Conservation (phyloP, 2,113 vertebrate species). For the Rattus rattus region DNA sequence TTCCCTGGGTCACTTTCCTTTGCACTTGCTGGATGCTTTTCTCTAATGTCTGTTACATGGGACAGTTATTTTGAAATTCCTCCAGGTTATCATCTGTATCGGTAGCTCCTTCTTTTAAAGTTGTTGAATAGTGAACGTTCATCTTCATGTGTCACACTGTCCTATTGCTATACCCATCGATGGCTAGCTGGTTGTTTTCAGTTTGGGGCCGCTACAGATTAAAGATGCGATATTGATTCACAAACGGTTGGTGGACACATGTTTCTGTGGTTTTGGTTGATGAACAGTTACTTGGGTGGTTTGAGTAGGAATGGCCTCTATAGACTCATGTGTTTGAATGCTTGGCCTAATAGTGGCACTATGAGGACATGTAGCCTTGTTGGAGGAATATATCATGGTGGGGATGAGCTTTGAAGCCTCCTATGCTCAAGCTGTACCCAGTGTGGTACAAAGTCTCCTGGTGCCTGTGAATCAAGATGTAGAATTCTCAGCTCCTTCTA, state of each 20-base stretch:
- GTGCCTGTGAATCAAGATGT: background rate
- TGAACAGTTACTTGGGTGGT: too few relatives aligned
- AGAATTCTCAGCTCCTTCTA: background rate
- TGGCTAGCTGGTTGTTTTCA: background rate
- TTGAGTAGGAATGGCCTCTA: too few relatives aligned
- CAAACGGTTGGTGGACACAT: background rate
- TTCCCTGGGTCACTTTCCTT: background rate
- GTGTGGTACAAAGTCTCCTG: too few relatives aligned
- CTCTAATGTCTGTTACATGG: background rate
- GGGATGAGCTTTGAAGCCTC: too few relatives aligned
- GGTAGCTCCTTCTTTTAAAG: background rate
- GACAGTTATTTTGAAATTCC: background rate
- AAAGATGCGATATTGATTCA: background rate
- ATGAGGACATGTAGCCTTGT: too few relatives aligned
- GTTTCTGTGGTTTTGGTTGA: background rate
- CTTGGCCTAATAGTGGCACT: too few relatives aligned
- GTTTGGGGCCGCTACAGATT: background rate
- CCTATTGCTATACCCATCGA: background rate
- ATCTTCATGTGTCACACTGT: background rate
- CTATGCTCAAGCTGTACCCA: too few relatives aligned
- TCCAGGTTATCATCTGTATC: background rate
- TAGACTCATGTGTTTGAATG: too few relatives aligned
- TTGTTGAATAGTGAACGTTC: background rate
- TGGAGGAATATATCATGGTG: too few relatives aligned
- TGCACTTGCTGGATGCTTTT: background rate